These are phyloP conservation scores for Drosophila lacertosa DNA, from an alignment of 1,140 invertebrate genomes.

Conservation along the genomic window DNA sequence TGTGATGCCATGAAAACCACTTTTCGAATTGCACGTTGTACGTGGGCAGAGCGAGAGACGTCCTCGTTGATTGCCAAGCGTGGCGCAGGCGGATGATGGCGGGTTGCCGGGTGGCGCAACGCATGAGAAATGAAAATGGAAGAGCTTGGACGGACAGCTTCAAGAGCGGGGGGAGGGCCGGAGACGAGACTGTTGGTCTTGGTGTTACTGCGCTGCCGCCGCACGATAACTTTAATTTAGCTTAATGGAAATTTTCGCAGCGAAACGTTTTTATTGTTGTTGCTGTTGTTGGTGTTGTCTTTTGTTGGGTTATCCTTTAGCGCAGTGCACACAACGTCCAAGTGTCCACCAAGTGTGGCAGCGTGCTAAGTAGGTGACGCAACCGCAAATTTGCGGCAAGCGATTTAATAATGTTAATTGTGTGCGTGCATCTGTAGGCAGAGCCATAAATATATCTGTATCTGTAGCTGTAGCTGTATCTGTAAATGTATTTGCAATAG, in stretches of 20 bases:
- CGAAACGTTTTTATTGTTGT: conserved; percentile 47
- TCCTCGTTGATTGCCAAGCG: conserved; percentile 58
- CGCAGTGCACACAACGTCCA: conserved; percentile 16
- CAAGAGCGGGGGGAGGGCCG: conserved; percentile 13
- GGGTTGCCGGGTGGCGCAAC: conserved; percentile 29
- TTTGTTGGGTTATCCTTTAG: conserved; percentile 32
- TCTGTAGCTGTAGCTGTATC: conserved; percentile 26
- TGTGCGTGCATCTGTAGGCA: conserved; percentile 44
- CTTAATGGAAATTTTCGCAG: conserved; percentile 75
- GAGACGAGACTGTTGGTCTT: conserved; percentile 14
- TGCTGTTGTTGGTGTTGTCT: conserved; percentile 26
- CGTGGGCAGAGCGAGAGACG: conserved; percentile 51
- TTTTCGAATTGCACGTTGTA: conserved; percentile 79
- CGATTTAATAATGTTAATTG: conserved; percentile 77
- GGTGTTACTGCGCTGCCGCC: conserved; percentile 54
- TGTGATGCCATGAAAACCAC: conserved; percentile 73
- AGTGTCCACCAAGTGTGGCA: conserved; percentile 12
- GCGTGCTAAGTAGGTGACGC: conserved; percentile 78
- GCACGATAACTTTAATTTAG: conserved; percentile 80
- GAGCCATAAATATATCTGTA: conserved; percentile 28
- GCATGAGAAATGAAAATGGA: conserved; percentile 74
- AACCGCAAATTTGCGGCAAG: conserved; percentile 79
- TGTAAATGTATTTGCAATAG: conserved; percentile 18
- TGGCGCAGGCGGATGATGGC: conserved; percentile 22
- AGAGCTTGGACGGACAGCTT: conserved; percentile 51